These are phyloP conservation scores for Larimichthys crocea DNA, from an alignment of 2,113 vertebrate species.

Conservation along the genomic window DNA sequence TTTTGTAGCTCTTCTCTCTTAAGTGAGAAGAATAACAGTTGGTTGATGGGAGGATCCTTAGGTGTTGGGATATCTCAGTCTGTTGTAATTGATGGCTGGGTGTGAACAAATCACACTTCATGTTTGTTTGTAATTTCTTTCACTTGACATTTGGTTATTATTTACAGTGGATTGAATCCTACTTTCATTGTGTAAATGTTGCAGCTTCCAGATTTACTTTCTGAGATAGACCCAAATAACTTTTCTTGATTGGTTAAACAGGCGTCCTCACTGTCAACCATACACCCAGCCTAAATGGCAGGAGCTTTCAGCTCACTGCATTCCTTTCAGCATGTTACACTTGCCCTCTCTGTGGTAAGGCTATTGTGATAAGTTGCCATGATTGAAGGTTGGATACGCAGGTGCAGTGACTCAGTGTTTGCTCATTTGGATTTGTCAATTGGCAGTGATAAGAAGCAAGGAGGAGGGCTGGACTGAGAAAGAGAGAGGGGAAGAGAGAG, in stretches of 20 bases:
- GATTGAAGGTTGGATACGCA: slow-evolving; percentile 75
- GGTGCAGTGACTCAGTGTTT: slow-evolving; percentile 79
- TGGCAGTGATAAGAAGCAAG: slow-evolving; percentile 54
- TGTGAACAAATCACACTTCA: slow-evolving; percentile 15
- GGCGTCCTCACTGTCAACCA: slow-evolving; percentile 8
- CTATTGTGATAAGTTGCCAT: slow-evolving; percentile 61
- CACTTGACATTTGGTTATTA: slow-evolving; percentile 22
- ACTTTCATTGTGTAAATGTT: slow-evolving; percentile 1
- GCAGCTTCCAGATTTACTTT: slow-evolving; percentile 8
- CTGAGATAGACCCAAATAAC: slow-evolving; percentile 2
- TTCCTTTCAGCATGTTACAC: slow-evolving; percentile 7
- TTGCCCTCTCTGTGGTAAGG: slow-evolving; percentile 38
- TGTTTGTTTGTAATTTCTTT: neutral
- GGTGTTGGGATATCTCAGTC: slow-evolving; percentile 5
- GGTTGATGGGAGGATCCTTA: neutral
- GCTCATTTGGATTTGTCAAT: slow-evolving; percentile 72
- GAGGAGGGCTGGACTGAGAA: slow-evolving; percentile 18
- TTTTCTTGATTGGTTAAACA: neutral
- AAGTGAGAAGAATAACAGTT: slow-evolving; percentile 32
- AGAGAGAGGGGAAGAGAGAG: slow-evolving; percentile 7
- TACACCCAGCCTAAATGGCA: neutral
- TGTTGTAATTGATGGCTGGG: slow-evolving; percentile 27
- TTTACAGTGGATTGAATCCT: slow-evolving; percentile 22
- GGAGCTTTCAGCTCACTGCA: slow-evolving; percentile 9
- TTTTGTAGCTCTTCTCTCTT: neutral